These are phyloP conservation scores for Lasioglossum morio DNA, from an alignment of 2,888 invertebrate genomes.

Conservation along the genomic window DNA sequence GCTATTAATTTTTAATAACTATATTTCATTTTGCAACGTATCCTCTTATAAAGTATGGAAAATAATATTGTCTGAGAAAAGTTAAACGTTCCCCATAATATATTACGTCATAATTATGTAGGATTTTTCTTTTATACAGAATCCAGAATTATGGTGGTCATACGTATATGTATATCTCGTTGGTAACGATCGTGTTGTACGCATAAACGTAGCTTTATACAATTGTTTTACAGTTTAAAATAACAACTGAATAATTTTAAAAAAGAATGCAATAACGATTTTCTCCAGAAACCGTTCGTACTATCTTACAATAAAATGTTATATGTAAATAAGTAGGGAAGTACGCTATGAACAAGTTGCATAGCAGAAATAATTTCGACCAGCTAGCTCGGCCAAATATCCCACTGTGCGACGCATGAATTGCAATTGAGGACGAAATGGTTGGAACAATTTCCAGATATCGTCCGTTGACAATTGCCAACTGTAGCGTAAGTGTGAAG, in stretches of 20 bases:
- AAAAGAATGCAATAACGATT: neutral
- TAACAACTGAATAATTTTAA: neutral
- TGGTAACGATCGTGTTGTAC: too few species aligned
- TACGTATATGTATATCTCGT: too few species aligned
- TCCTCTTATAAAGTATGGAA: too few species aligned
- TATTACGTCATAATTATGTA: too few species aligned
- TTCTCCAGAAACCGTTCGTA: neutral
- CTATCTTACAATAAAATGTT: neutral
- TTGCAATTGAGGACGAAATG: neutral
- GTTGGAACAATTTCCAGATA: slow-evolving; percentile 10
- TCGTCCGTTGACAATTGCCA: slow-evolving; percentile 3
- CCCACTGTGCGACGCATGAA: neutral
- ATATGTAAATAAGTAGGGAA: neutral
- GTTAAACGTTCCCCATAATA: too few species aligned
- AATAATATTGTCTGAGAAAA: too few species aligned
- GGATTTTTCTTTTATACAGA: too few species aligned
- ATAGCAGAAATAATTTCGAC: neutral
- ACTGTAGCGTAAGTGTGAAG: slow-evolving; percentile 1
- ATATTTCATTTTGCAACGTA: too few species aligned
- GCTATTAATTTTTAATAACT: too few species aligned
- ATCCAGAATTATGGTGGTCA: too few species aligned
- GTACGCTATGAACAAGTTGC: neutral
- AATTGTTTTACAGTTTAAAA: neutral
- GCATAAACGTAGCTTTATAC: neutral
- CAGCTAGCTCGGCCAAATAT: neutral